phyloP scores from a whole-genome alignment of 2,888 invertebrate genomes.

The Phymatocera aterrima region DNA sequence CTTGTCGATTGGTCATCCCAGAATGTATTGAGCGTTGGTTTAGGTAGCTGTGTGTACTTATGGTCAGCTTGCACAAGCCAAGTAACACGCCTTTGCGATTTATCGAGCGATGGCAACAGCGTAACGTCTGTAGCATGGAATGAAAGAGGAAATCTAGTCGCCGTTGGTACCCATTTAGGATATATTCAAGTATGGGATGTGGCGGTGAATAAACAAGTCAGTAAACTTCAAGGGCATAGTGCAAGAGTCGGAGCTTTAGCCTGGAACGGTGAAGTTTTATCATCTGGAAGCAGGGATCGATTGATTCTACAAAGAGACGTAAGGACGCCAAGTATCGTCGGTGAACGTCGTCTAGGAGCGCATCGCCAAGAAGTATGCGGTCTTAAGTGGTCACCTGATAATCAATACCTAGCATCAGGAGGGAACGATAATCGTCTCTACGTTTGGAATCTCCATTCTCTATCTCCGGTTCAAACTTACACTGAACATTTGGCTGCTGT shows the following conservation, averaged over 20 bases:
- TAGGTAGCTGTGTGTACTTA: conserved; percentile 98
- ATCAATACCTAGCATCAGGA: conserved; percentile 97
- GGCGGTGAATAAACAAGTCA: conserved; percentile 93
- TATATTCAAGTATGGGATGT: conserved; percentile 99
- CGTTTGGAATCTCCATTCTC: conserved; percentile 93
- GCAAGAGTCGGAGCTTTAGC: conserved; percentile 95
- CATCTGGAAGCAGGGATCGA: conserved; percentile 96
- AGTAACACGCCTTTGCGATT: conserved; percentile 96
- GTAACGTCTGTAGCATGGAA: conserved; percentile 99
- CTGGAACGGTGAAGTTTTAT: conserved; percentile 98
- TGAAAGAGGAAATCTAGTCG: conserved; percentile 96
- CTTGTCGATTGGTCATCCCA: conserved; percentile 99
- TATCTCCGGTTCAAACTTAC: conserved; percentile 95
- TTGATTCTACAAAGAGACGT: conserved; percentile 96
- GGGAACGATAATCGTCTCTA: conserved; percentile 98
- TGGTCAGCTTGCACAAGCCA: conserved; percentile 99
- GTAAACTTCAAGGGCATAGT: conserved; percentile 93
- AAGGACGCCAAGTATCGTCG: conserved; percentile 86
- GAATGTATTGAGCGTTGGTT: conserved; percentile 97
- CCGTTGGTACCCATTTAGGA: conserved; percentile 98
- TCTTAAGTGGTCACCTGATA: conserved; percentile 98
- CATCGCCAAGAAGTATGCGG: conserved; percentile 99
- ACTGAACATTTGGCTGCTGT: conserved; percentile 98
- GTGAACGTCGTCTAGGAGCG: conserved; percentile 89
- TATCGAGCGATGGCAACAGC: conserved; percentile 94